Base-by-base conservation (phyloP, 2,113 vertebrate species). In the Trinectes maculatus region DNA sequence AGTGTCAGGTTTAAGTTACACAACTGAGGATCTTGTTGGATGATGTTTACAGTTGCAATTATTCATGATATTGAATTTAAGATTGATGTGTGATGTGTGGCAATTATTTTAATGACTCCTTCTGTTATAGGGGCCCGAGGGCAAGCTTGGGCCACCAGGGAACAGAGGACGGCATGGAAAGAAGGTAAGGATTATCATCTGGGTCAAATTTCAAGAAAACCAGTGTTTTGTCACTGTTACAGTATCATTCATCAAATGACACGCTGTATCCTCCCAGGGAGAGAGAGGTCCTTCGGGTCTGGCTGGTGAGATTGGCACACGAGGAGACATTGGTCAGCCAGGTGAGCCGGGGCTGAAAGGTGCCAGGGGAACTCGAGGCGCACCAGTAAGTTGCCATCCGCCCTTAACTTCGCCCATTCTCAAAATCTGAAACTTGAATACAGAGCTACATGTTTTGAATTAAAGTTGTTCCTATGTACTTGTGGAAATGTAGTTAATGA, bases 291-390 rank as follows among this genome's bases (percentile, higher is more conserved):
- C 93, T 31, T 62, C 84, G 28, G 98, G 97, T 25, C 86, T 92
- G 15, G 40, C 55, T 36, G 98, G 98, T 79, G 96, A 97, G 89
- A 70, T 31, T 16, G 98, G 97, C 52, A 42, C 87, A 34, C 60
- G 89, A 22, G 97, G 97, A 22, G 88, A 94, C 28, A 65, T 82
- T 8, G 98, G 96, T 37, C 87, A 85, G 13, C 60, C 31, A 47
- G 98, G 97, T 19, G 89, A 95, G 84, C 71, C 28, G 10, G 97
- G 97, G 52, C 92, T 93, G 26, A 98, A 98, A 89, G 98, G 97
- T 42, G 86, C 94, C 89, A 94, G 98, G 79, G 98, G 98, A 91
- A 96, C 95, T 53, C 92, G 94, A 91, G 98, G 98, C 71, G 70
- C 92, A 42, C 49, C 88, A 89, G 98, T 99, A 69, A 72, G 96